These are phyloP conservation scores for Aphelinus atriplicis DNA, from an alignment of 1,140 invertebrate species.

Conservation along the genomic window DNA sequence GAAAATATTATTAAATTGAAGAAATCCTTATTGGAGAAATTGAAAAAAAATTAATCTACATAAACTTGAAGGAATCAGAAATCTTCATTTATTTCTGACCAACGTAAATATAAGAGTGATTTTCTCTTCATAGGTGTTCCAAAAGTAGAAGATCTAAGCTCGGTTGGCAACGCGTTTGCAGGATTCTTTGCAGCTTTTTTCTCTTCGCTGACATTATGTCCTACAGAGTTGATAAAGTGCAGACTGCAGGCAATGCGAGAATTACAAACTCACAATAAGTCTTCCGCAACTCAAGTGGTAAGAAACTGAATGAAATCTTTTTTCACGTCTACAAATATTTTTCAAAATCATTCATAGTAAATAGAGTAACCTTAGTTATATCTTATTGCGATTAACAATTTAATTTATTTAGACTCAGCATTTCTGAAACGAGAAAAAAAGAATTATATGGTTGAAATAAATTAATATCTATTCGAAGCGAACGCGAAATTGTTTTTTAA, in stretches of 20 bases:
- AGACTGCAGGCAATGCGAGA: conserved; percentile 95
- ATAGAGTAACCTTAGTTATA: too few species aligned
- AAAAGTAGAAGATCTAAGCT: conserved; percentile 78
- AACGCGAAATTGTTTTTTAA: too few species aligned
- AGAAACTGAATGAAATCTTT: background rate
- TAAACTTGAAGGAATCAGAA: background rate
- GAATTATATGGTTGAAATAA: too few species aligned
- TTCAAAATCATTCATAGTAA: background rate
- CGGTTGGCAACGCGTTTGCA: conserved; percentile 87
- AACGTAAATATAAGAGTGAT: background rate
- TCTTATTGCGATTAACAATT: background rate
- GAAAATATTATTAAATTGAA: too few species aligned
- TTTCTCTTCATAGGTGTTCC: conserved; percentile 57
- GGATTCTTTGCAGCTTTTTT: conserved; percentile 98
- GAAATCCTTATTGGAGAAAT: background rate
- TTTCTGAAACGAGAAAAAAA: too few species aligned
- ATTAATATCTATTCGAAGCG: too few species aligned
- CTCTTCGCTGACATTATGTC: conserved; percentile 94
- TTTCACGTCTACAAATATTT: too few species aligned
- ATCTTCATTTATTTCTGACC: background rate
- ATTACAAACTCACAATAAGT: conserved; percentile 65
- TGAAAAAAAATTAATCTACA: background rate
- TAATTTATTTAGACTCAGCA: too few species aligned
- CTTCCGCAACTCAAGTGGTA: conserved; percentile 8
- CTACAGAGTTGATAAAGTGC: conserved; percentile 98